phyloP scores from a whole-genome alignment of 2,113 vertebrate genomes.

The Parus major region DNA sequence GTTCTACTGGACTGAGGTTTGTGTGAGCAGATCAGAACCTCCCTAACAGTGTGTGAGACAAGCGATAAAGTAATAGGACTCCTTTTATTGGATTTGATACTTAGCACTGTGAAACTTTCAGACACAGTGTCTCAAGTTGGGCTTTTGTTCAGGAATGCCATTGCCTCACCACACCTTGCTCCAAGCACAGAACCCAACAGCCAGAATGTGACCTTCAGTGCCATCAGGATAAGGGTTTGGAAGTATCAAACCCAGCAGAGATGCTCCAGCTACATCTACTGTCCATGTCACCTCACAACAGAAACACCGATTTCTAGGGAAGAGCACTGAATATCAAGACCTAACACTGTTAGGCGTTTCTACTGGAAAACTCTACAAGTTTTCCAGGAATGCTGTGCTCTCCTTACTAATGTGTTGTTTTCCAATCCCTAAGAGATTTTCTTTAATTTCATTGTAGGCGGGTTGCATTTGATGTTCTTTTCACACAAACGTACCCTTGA shows the following conservation, averaged over 20 bases:
- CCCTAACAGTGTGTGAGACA: accelerated
- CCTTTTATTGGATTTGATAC: neutral
- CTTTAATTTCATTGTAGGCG: neutral
- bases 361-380: neutral
- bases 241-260: neutral
- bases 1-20: neutral
- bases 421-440: neutral
- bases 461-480: neutral
- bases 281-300: neutral
- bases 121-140: neutral
- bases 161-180: neutral
- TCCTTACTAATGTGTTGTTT: neutral
- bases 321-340: neutral
- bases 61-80: neutral
- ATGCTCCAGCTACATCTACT: neutral
- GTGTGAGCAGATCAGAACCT: neutral
- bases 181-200: neutral
- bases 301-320: neutral
- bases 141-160: neutral
- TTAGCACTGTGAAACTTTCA: neutral
- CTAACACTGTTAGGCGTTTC: neutral
- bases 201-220: neutral
- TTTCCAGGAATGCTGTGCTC: neutral
- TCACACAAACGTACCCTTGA: neutral
- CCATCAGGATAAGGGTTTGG: neutral